Conservation (phyloP, 2,797 vertebrate genomes). For the Xyrichtys novacula region DNA sequence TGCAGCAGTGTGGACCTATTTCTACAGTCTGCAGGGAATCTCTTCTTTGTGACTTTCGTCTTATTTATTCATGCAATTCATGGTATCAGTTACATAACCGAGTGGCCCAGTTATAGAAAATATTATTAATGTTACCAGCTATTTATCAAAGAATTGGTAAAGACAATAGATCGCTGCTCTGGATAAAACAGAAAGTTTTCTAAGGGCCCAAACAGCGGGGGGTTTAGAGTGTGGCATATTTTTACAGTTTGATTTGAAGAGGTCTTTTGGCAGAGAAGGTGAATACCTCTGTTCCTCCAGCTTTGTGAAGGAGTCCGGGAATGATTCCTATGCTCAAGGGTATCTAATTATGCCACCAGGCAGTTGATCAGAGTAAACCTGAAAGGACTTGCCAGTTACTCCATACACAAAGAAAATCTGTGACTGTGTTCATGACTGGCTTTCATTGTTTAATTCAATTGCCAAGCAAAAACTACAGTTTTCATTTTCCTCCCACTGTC, state of each 20-base stretch:
- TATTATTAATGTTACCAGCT: slow-evolving; percentile 26
- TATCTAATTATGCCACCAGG: background rate
- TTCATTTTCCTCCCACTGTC: too few relatives aligned
- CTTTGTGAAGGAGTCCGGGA: background rate
- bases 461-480: too few relatives aligned
- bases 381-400: too few relatives aligned
- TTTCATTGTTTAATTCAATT: too few relatives aligned
- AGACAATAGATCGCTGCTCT: slow-evolving; percentile 8
- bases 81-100: slow-evolving; percentile 65
- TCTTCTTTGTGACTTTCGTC: slow-evolving; percentile 60
- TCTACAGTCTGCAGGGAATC: slow-evolving; percentile 50
- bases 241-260: background rate
- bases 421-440: too few relatives aligned
- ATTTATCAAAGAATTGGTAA: slow-evolving; percentile 26
- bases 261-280: background rate
- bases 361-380: background rate
- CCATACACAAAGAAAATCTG: too few relatives aligned
- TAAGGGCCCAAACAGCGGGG: background rate
- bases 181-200: background rate
- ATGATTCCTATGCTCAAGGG: too few relatives aligned
- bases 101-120: slow-evolving; percentile 57
- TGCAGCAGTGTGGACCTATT: slow-evolving; percentile 42
- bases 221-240: background rate
- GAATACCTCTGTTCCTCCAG: too few relatives aligned
- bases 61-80: slow-evolving; percentile 69